These are phyloP conservation scores for Epinephelus moara DNA, from an alignment of 2,113 vertebrate genomes.

Conservation along the genomic window DNA sequence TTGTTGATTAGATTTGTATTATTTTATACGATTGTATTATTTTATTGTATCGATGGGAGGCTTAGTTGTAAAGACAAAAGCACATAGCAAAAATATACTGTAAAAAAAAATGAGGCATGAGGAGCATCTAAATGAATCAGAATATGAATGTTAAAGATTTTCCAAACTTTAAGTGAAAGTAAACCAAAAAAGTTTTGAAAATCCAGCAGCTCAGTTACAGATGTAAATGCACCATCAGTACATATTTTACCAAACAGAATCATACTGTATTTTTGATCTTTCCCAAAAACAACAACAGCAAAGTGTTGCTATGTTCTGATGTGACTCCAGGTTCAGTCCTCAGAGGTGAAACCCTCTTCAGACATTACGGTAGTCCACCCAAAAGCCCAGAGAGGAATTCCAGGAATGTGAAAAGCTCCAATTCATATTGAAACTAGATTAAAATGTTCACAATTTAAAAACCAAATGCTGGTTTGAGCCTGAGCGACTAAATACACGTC, in stretches of 20 bases:
- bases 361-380: slow-evolving; percentile 84
- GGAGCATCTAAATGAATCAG: background rate
- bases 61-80: background rate
- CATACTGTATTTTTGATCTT: background rate
- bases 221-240: background rate
- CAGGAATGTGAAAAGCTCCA: slow-evolving; percentile 87
- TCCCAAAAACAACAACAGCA: slow-evolving; percentile 4
- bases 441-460: slow-evolving; percentile 60
- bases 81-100: background rate
- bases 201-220: background rate
- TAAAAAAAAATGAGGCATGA: background rate
- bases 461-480: slow-evolving; percentile 7
- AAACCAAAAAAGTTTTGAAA: background rate
- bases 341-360: slow-evolving; percentile 20
- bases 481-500: background rate
- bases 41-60: background rate
- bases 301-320: background rate
- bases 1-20: background rate
- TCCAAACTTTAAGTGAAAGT: background rate
- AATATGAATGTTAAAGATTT: background rate
- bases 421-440: slow-evolving; percentile 84
- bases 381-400: slow-evolving; percentile 85
- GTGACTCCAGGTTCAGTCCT: slow-evolving; percentile 17
- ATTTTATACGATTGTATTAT: background rate
- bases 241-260: background rate